These are phyloP conservation scores for Neogobius melanostomus DNA, from an alignment of 2,113 vertebrate genomes.

Conservation along the genomic window DNA sequence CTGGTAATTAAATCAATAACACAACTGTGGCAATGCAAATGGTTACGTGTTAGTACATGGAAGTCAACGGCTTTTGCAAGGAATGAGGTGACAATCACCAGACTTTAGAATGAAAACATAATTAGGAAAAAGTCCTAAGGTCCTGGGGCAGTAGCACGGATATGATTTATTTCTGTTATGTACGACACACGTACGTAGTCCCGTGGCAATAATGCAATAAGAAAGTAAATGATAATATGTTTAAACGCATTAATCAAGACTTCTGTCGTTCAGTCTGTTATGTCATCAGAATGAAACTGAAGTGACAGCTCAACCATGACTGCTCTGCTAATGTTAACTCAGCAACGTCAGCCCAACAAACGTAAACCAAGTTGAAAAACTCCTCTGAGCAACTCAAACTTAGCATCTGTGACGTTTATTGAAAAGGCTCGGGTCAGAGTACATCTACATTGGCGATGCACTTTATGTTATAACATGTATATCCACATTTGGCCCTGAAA, in stretches of 20 bases:
- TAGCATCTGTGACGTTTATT: not conserved
- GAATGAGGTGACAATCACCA: not conserved
- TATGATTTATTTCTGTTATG: not conserved
- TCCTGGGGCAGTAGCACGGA: not conserved
- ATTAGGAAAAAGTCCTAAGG: not conserved
- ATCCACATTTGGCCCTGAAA: not conserved
- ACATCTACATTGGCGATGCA: not conserved
- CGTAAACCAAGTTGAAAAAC: constrained; percentile 15
- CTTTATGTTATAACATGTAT: not conserved
- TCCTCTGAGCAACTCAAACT: not conserved
- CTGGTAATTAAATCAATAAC: no score
- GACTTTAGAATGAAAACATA: not conserved
- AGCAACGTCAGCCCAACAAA: constrained; percentile 29
- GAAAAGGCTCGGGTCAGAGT: accelerated
- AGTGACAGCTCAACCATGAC: constrained; percentile 34
- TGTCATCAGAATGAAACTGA: constrained; percentile 24
- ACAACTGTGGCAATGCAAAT: no score
- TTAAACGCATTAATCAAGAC: accelerated
- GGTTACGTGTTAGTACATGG: no score
- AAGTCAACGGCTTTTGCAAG: no score
- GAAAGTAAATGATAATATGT: not conserved
- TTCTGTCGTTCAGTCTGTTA: not conserved
- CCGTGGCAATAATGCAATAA: not conserved
- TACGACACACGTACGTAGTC: not conserved
- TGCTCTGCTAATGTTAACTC: constrained; percentile 43